Base-by-base conservation (phyloP, 2,113 vertebrate genomes). In the Silurus meridionalis region DNA sequence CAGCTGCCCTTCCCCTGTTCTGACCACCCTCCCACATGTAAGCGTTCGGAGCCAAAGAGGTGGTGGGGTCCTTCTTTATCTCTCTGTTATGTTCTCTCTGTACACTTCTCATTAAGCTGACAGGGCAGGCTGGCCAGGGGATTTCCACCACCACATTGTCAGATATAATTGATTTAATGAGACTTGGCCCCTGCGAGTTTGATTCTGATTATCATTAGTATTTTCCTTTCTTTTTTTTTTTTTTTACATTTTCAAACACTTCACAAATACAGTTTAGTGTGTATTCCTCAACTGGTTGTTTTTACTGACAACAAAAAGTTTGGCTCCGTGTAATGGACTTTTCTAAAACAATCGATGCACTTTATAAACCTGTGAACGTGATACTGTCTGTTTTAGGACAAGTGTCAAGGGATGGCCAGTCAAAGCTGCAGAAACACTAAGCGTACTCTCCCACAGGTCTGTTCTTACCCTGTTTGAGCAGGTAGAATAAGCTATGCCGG, bases 131-230 rank as follows among this genome's bases (percentile, higher is more conserved):
- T 37, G 48, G 60, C 52, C 66, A 72, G 85, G 85, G 88, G 57
- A 23, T 89, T 89, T 86, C 85, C 58, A 23, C 57, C 81, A 83
- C 37, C 72, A 77, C 52, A 17, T 52, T 25, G 1, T 66, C 46
- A 57, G 25, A 82, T 53, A 57, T 86, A 86, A 86, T 86, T 83
- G 60, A 19, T 86, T 84, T 89, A 86, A 88, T 88, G 87, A 80
- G 75, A 61, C 19, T 72, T 64, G 83, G 83, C 60, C 48, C 78
- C 37, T 48, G 66, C 64, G 66, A 63, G 80, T 86, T 61, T 50
- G 80, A 63, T 83, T 86, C 55, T 50, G 80, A 86, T 80, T 57
- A 77, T 83, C 48, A 86, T 81, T 52, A 69, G 55, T 83, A 55
- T 79, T 85, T 23, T 85, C 8, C n/a, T 8, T 63, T n/a, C 50